phyloP scores from a whole-genome alignment of 2,113 vertebrate species.

The Nothoprocta pentlandii region DNA sequence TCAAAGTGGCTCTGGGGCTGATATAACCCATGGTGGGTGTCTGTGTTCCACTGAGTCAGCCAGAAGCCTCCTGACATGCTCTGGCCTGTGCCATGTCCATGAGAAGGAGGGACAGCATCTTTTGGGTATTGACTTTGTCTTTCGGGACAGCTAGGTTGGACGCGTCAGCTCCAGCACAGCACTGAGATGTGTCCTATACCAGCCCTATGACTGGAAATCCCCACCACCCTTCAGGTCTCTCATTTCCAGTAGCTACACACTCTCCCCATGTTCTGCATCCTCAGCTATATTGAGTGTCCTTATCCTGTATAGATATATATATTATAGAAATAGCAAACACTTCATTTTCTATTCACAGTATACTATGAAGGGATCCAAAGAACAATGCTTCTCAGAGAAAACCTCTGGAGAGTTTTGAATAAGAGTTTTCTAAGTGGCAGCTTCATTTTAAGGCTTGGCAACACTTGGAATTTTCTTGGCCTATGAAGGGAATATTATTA shows the following conservation, averaged over 20 bases:
- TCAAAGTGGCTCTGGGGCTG: background rate
- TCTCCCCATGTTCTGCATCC: background rate
- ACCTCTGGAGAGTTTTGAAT: background rate
- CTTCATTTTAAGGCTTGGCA: background rate
- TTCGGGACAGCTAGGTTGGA: background rate
- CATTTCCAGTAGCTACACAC: background rate
- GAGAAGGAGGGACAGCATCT: background rate
- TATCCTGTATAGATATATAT: rapidly evolving
- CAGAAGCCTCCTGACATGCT: background rate
- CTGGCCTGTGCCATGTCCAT: background rate
- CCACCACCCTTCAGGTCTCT: background rate
- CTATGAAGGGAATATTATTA: background rate
- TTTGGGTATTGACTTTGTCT: background rate
- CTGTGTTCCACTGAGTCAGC: background rate
- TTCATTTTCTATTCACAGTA: background rate
- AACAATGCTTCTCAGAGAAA: background rate
- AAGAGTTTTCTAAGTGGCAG: background rate
- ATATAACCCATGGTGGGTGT: background rate
- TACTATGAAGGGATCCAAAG: background rate
- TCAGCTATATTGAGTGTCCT: background rate
- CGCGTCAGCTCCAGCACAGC: background rate
- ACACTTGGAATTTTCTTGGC: background rate
- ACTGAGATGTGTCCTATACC: background rate
- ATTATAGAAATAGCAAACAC: background rate
- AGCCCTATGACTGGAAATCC: background rate